These are phyloP conservation scores for Stenodera caucasica DNA, from an alignment of 2,888 invertebrate species.

Conservation along the genomic window DNA sequence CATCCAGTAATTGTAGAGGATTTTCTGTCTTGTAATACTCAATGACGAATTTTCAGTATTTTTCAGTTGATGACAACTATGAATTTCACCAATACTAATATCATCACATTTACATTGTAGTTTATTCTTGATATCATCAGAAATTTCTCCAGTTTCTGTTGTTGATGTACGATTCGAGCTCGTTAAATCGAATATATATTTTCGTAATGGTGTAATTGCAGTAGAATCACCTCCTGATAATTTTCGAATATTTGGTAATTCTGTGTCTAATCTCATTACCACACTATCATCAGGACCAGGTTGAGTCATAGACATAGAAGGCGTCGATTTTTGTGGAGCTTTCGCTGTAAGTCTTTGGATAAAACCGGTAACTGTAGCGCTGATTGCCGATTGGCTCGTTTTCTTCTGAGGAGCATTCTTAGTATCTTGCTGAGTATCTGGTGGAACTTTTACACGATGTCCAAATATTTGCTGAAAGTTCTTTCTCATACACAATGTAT, in stretches of 20 bases:
- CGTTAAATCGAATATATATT: neutral
- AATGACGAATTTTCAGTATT: conserved; percentile 23
- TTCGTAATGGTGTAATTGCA: conserved; percentile 17
- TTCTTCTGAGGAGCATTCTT: too few relatives aligned
- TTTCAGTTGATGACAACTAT: conserved; percentile 31
- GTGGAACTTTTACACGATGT: too few relatives aligned
- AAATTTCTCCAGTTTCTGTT: conserved; percentile 21
- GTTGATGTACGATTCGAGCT: conserved; percentile 8
- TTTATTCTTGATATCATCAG: conserved; percentile 41
- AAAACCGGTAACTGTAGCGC: too few relatives aligned
- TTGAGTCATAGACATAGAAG: too few relatives aligned
- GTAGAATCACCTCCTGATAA: neutral
- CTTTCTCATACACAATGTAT: too few relatives aligned
- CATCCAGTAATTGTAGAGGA: conserved; percentile 46
- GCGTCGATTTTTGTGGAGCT: too few relatives aligned
- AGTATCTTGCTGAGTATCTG: too few relatives aligned
- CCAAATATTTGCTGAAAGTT: too few relatives aligned
- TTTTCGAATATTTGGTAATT: neutral
- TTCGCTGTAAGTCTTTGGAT: too few relatives aligned
- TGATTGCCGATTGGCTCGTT: too few relatives aligned
- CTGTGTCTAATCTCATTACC: neutral
- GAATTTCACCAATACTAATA: conserved; percentile 47
- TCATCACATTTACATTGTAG: conserved; percentile 36
- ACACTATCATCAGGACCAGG: neutral
- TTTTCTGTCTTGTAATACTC: conserved; percentile 35